Conservation (phyloP, 2,888 invertebrate genomes). For the Noctua janthe region DNA sequence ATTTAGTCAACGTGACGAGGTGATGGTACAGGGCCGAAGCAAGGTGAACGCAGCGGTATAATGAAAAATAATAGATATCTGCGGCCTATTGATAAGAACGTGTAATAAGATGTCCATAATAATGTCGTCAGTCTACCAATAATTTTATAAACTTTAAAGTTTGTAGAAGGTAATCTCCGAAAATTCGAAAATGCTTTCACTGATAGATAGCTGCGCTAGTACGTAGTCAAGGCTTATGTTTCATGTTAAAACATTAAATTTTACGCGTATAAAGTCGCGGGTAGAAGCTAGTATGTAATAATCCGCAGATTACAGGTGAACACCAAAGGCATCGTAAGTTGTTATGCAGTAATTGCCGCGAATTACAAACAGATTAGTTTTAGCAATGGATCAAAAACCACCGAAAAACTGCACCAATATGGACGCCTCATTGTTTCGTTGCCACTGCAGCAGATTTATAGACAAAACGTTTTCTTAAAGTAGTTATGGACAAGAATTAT, state of each 20-base stretch:
- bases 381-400: neutral
- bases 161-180: neutral
- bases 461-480: constrained; percentile 15
- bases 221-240: neutral
- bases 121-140: neutral
- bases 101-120: neutral
- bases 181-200: neutral
- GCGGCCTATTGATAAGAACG: neutral
- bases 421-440: neutral
- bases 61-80: neutral
- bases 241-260: neutral
- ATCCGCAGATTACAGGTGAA: neutral
- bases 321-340: neutral
- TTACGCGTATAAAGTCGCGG: neutral
- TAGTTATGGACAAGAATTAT: constrained; percentile 22
- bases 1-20: neutral
- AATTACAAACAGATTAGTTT: neutral
- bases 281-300: neutral
- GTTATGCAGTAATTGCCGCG: neutral
- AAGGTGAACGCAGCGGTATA: neutral
- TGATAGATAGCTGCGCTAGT: neutral
- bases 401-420: neutral
- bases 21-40: neutral
- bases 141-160: neutral
- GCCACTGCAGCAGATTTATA: neutral